Evolutionary conservation across 64 coral and sea anemone genomes (phyloP), one percentile per base, ranked within the genome.

Genomic region (Actinia equina): DNA sequence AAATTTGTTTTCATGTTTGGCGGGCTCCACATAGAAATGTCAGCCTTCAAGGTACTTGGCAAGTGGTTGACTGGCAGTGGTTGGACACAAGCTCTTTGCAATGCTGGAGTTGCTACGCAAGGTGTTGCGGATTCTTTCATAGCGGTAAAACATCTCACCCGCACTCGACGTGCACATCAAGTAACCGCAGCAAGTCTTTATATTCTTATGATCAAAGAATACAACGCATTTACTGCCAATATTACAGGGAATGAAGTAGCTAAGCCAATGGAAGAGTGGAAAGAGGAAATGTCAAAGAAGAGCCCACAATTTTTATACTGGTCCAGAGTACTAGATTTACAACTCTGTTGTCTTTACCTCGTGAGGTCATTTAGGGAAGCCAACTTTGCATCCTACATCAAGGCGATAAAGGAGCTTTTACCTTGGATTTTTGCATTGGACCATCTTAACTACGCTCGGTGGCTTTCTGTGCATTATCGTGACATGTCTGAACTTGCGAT

Each of bases 401-500:
- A 44, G 7, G 56, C 87, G 3, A 19, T 88, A 15, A 13, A 61
- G 62, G 44, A 59, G 17, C 7, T 88, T 17, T 44, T 88, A 17
- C 76, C 77, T 6, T 88, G 87, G 77, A 42, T 88, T 77, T 88
- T 82, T 60, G 74, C 77, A 20, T 17, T 88, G 52, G 87, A 88
- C 17, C 49, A 60, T 79, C 18, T 19, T 0, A 88, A 88, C 77
- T 81, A 88, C 63, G 77, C 77, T 22, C 7, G 20, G 5, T 88
- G 87, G 87, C 71, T 88, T 17, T 42, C 87, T 14, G 87, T 88
- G 13, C 56, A 88, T 22, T 81, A 82, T 44, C 17, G 55, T 14
- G 87, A 88, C 27, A 88, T 88, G 87, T 30, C 11, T 55, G 49
- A 56, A 4, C 86, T 88, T 2, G 19, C 44, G 1, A 18, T 12